Percentiles rank a stretch among this genome's conserved stretches.
These are phyloP conservation scores for Macrophya alboannulata DNA, from an alignment of 2,888 invertebrate genomes.

Conservation along the genomic window DNA sequence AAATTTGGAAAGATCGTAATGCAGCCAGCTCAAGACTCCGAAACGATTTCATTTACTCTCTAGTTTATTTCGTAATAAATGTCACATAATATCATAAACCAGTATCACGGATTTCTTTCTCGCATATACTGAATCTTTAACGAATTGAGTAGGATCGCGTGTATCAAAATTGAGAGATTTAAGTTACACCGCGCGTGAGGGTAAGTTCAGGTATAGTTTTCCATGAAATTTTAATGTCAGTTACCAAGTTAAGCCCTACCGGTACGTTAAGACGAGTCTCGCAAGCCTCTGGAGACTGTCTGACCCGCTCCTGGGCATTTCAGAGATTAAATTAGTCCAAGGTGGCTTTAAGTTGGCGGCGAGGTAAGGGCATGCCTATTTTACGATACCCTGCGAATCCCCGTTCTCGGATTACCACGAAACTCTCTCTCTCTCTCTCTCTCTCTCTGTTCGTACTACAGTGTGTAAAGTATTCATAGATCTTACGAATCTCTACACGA, in stretches of 20 bases:
- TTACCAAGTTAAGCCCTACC: slow-evolving; percentile 60
- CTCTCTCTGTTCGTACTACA: slow-evolving; percentile 3
- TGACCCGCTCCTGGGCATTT: slow-evolving; percentile 61
- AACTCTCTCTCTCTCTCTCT: slow-evolving; percentile 36
- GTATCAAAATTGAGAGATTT: slow-evolving; percentile 66
- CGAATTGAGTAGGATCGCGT: slow-evolving; percentile 37
- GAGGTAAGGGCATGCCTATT: slow-evolving; percentile 22
- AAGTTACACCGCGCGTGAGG: slow-evolving; percentile 44
- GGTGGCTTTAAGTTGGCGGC: slow-evolving; percentile 39
- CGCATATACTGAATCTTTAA: background rate
- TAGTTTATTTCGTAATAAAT: background rate
- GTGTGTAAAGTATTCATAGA: slow-evolving; percentile 16
- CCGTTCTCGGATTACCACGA: slow-evolving; percentile 42
- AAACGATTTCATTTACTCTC: too few species aligned
- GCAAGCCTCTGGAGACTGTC: slow-evolving; percentile 57
- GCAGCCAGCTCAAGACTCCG: too few species aligned
- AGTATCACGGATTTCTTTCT: background rate
- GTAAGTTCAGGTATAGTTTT: slow-evolving; percentile 63
- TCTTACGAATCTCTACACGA: background rate
- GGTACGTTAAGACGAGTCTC: slow-evolving; percentile 18
- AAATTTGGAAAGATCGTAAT: too few species aligned
- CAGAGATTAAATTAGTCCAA: slow-evolving; percentile 62
- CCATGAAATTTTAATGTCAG: slow-evolving; percentile 73
- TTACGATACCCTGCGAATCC: slow-evolving; percentile 41
- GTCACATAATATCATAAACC: background rate